A percentile compares a stretch with the other conserved stretches of the same genome.
Conservation (phyloP, 2,797 vertebrate species). For the Melanogrammus aeglefinus region DNA sequence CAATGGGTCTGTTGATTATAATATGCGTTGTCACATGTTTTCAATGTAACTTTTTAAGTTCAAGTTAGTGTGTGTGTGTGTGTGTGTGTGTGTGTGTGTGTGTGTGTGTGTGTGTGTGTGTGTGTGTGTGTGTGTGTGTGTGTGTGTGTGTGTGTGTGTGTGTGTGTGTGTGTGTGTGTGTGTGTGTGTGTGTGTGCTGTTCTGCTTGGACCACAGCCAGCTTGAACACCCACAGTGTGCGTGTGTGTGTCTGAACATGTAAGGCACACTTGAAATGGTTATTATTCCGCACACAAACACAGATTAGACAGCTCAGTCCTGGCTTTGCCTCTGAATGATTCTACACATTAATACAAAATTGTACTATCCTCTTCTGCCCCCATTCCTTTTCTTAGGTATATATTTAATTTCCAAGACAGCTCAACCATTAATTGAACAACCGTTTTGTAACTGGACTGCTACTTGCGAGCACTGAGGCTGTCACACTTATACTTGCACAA, state of each 20-base stretch:
- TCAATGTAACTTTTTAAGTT: background rate
- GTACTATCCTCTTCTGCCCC: background rate
- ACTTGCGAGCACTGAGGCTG: constrained; percentile 8
- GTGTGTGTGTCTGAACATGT: constrained; percentile 46
- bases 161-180: background rate
- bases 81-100: constrained; percentile 33
- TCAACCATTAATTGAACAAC: background rate
- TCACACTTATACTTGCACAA: constrained; percentile 19
- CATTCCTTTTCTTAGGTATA: background rate
- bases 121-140: background rate
- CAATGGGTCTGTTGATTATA: background rate
- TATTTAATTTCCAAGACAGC: background rate
- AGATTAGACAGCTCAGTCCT: constrained; percentile 3
- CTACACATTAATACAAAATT: background rate
- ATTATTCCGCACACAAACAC: constrained; percentile 14
- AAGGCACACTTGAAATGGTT: background rate
- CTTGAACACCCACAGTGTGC: constrained; percentile 45
- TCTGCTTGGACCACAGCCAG: constrained; percentile 24
- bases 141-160: background rate
- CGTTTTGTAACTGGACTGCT: too few species aligned
- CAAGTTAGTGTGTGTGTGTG: background rate
- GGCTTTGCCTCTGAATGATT: background rate
- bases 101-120: constrained; percentile 8
- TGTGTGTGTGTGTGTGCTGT: constrained; percentile 1
- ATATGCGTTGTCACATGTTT: background rate